Percentiles rank a stretch among this genome's conserved stretches.
phyloP scores from a whole-genome alignment of 1,140 invertebrate species.

The Xylocopa sonorina region DNA sequence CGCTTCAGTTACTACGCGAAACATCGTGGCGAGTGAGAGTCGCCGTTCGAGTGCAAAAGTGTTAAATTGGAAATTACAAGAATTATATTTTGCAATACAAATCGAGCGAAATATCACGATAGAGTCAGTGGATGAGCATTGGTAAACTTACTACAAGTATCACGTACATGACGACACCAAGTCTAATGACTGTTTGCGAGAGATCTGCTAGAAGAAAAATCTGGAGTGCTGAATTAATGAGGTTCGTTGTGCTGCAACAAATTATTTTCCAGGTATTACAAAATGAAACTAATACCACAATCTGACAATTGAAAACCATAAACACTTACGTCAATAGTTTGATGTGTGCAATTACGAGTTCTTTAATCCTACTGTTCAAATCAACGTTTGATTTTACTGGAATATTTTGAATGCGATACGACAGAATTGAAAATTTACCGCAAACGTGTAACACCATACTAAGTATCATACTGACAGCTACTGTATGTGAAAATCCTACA shows the following conservation, averaged over 20 bases:
- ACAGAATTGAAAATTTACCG: constrained; percentile 39
- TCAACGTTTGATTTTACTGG: neutral
- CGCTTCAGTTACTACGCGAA: no score
- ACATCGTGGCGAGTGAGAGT: no score
- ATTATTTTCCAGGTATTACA: neutral
- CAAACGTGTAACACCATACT: constrained; percentile 45
- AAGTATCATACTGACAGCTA: constrained; percentile 6
- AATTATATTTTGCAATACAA: no score
- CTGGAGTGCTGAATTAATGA: constrained; percentile 6
- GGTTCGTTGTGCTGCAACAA: neutral
- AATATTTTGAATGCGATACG: constrained; percentile 29
- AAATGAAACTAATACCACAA: neutral
- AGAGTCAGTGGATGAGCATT: no score
- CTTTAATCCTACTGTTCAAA: neutral
- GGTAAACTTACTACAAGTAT: neutral
- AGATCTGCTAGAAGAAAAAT: constrained; percentile 2
- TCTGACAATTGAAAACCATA: neutral
- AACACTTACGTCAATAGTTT: constrained; percentile 35
- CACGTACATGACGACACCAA: neutral
- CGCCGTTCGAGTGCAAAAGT: no score
- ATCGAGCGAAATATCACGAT: no score
- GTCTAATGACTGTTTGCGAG: neutral
- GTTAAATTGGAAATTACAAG: no score
- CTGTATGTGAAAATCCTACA: neutral
- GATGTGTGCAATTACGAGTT: constrained; percentile 7